Evolutionary conservation across 2,797 vertebrate genomes (phyloP).

Genomic region (Craterocephalus amniculus): DNA sequence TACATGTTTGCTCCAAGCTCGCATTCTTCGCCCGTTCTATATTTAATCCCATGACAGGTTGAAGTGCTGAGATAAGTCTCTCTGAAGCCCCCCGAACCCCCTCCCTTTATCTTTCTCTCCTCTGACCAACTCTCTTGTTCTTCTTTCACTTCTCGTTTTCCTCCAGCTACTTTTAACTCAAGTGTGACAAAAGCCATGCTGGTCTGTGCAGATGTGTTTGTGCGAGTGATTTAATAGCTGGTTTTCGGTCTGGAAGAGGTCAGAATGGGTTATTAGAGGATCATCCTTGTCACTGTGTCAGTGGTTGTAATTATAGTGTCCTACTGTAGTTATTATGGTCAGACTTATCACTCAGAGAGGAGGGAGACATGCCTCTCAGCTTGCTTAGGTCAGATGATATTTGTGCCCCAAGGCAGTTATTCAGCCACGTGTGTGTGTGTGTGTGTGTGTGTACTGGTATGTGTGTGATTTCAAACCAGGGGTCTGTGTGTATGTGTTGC

Average conservation of each 20-base stretch:
- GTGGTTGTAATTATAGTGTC: slow-evolving; percentile 73
- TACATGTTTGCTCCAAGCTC: slow-evolving; percentile 35
- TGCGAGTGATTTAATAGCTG: slow-evolving; percentile 57
- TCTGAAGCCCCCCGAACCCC: not conserved
- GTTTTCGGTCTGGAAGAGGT: slow-evolving; percentile 51
- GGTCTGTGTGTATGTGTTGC: slow-evolving; percentile 49
- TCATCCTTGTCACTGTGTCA: slow-evolving; percentile 64
- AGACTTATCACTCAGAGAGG: slow-evolving; percentile 69
- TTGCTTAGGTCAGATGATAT: slow-evolving; percentile 80
- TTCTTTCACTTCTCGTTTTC: slow-evolving; percentile 72
- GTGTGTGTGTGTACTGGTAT: slow-evolving; percentile 36
- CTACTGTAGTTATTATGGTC: slow-evolving; percentile 78
- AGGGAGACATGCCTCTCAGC: slow-evolving; percentile 72
- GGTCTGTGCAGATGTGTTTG: slow-evolving; percentile 63
- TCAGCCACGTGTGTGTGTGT: slow-evolving; percentile 49
- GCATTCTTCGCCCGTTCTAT: slow-evolving; percentile 28
- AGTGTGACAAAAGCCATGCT: slow-evolving; percentile 41
- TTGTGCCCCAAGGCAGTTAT: slow-evolving; percentile 72
- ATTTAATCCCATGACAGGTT: slow-evolving; percentile 61
- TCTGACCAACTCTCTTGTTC: slow-evolving; percentile 45
- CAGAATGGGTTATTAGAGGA: slow-evolving; percentile 75
- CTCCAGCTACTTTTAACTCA: slow-evolving; percentile 19
- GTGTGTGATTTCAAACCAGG: slow-evolving; percentile 47
- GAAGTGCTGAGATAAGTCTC: slow-evolving; percentile 64
- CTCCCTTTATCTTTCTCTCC: slow-evolving; percentile 28